Base-by-base conservation (phyloP, 2,113 vertebrate species). In the Mesitornis unicolor region DNA sequence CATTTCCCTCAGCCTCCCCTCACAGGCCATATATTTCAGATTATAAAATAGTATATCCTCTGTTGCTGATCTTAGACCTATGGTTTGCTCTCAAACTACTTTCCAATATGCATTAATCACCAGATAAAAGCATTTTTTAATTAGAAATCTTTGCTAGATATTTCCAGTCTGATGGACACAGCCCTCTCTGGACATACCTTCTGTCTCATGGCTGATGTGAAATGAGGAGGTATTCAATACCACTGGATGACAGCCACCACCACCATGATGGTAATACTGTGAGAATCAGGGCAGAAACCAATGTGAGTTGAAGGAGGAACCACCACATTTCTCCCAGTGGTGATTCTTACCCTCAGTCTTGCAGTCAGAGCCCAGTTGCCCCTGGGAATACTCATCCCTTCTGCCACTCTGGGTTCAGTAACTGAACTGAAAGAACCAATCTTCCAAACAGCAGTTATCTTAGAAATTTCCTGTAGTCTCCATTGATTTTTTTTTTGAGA, bases 11-110 rank as follows among this genome's bases (percentile, higher is more conserved):
- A 77, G 6, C n/a, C 14, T 88, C 42, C 29, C 29, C 11, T 76
- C 25, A 14, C 8, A 43, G 31, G 11, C 25, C 18, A 12, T 0
- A 0, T 73, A 35, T 16, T 68, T 91, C 16, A 36, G 21, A 36
- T 42, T 84, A 16, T 35, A 22, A 74, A 24, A 65, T 19, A 61
- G 4, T 6, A 7, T 6, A 54, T 45, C 13, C 9, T 57, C 63
- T 65, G 4, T 50, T 16, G 4, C 13, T 60, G 64, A n/a, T 48
- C 26, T 47, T 42, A 45, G 40, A 47, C 16, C 10, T 21, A 16
- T 13, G 7, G 4, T 76, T 83, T 88, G 24, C 7, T 63, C 43
- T 75, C n/a, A 74, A 40, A 75, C 11, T 54, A 8, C 17, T 87
- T 81, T 73, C 43, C 45, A 84, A 83, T 68, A 53, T 54, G 9